phyloP scores from a whole-genome alignment of 2,888 invertebrate genomes.

The Eupithecia insigniata region DNA sequence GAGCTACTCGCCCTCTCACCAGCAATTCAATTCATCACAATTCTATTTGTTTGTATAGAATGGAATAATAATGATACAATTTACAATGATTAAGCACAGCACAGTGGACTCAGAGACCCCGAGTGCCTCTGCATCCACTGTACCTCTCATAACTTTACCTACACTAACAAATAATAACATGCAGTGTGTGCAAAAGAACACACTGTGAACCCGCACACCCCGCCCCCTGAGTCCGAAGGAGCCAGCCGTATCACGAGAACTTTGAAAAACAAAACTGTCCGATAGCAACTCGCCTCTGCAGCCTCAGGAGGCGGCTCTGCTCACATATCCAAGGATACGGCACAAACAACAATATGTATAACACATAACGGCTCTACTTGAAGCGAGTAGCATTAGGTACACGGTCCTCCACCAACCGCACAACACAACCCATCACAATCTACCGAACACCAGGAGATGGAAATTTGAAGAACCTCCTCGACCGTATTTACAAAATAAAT shows the following conservation, averaged over 20 bases:
- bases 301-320: slow-evolving; percentile 50
- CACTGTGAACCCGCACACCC: slow-evolving; percentile 49
- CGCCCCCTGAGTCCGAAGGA: slow-evolving; percentile 47
- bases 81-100: slow-evolving; percentile 73
- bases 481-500: slow-evolving; percentile 80
- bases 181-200: slow-evolving; percentile 52
- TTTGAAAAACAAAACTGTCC: slow-evolving; percentile 60
- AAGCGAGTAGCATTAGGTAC: slow-evolving; percentile 78
- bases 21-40: slow-evolving; percentile 74
- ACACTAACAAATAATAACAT: slow-evolving; percentile 77
- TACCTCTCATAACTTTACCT: slow-evolving; percentile 57
- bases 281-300: slow-evolving; percentile 49
- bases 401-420: slow-evolving; percentile 65
- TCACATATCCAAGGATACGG: slow-evolving; percentile 64
- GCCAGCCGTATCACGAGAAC: slow-evolving; percentile 51
- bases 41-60: slow-evolving; percentile 73
- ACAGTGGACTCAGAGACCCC: slow-evolving; percentile 48
- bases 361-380: slow-evolving; percentile 75
- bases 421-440: slow-evolving; percentile 70
- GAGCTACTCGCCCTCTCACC: slow-evolving; percentile 71
- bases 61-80: slow-evolving; percentile 74
- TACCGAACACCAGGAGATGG: slow-evolving; percentile 68
- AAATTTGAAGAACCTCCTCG: slow-evolving; percentile 66
- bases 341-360: slow-evolving; percentile 71
- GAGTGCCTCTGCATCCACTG: slow-evolving; percentile 39